Percentiles rank a stretch among this genome's conserved stretches.
Conservation (phyloP, 2,797 vertebrate species). For the Thalassophryne amazonica region DNA sequence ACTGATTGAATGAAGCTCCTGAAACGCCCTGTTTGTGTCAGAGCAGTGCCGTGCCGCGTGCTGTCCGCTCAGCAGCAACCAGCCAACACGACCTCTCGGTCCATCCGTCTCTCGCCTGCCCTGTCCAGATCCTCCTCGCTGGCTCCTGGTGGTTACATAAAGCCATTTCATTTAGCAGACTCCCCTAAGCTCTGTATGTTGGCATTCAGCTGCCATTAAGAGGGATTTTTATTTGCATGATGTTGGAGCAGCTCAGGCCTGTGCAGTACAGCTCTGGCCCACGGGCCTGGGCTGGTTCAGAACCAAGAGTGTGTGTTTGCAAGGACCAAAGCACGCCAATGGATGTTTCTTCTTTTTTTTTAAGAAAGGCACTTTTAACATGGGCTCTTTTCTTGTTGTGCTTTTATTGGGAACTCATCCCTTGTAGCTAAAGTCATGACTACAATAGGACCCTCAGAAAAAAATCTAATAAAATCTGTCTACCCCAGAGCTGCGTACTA, state of each 20-base stretch:
- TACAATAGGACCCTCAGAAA: constrained; percentile 3
- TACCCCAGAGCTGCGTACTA: background rate
- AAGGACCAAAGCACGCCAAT: constrained; percentile 18
- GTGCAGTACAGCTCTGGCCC: constrained; percentile 59
- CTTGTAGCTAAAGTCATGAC: constrained; percentile 13
- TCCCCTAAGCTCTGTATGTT: constrained; percentile 71
- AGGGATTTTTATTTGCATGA: constrained; percentile 77
- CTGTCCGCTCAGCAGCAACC: constrained; percentile 70
- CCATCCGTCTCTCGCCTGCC: constrained; percentile 13
- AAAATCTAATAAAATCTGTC: background rate
- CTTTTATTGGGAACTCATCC: constrained; percentile 30
- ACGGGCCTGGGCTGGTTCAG: constrained; percentile 39
- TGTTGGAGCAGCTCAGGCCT: constrained; percentile 56
- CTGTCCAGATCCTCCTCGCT: constrained; percentile 38
- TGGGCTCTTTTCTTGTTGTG: constrained; percentile 17
- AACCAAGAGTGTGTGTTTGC: constrained; percentile 33
- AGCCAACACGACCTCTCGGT: constrained; percentile 30
- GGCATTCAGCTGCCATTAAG: constrained; percentile 78
- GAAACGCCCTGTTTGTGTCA: constrained; percentile 77
- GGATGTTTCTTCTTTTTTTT: constrained; percentile 22
- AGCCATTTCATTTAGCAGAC: constrained; percentile 72
- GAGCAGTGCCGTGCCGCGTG: constrained; percentile 68
- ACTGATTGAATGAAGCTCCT: constrained; percentile 78
- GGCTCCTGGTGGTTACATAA: constrained; percentile 70
- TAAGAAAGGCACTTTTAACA: constrained; percentile 30